A percentile compares a stretch with the other conserved stretches of the same genome.
Conservation (phyloP, 2,888 invertebrate species). For the Diloba caeruleocephala region DNA sequence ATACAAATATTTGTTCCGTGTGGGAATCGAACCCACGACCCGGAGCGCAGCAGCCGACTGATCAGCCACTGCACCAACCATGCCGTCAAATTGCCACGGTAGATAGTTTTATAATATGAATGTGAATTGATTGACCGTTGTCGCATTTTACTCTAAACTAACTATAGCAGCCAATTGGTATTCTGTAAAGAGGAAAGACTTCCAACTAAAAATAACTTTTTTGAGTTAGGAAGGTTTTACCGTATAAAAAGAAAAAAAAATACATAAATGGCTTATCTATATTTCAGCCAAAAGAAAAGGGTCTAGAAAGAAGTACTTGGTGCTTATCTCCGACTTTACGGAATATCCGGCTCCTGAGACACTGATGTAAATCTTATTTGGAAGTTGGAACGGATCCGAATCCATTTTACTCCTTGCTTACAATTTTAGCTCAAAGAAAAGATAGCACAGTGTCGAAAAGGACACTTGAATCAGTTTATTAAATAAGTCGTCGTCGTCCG, state of each 20-base stretch:
- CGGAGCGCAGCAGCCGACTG: too few relatives aligned
- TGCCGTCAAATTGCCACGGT: too few relatives aligned
- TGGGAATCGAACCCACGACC: too few relatives aligned
- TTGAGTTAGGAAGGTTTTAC: conserved; percentile 1
- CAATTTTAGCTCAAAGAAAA: conserved; percentile 10
- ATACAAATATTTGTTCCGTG: too few relatives aligned
- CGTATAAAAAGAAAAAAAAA: conserved; percentile 10
- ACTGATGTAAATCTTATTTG: conserved; percentile 42
- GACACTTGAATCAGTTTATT: not conserved
- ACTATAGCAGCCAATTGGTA: too few relatives aligned
- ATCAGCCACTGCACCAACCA: too few relatives aligned
- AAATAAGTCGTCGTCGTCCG: too few relatives aligned
- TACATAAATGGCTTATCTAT: conserved; percentile 21
- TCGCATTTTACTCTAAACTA: too few relatives aligned
- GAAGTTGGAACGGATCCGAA: conserved; percentile 45
- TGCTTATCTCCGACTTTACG: conserved; percentile 40
- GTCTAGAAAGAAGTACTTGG: conserved; percentile 34
- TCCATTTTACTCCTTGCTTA: conserved; percentile 11
- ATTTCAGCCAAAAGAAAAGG: conserved; percentile 13
- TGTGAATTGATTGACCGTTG: too few relatives aligned
- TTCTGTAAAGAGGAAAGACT: too few relatives aligned
- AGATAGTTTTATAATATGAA: too few relatives aligned
- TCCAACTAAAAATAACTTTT: too few relatives aligned
- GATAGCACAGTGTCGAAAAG: not conserved
- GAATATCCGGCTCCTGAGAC: conserved; percentile 29